Base-by-base conservation (phyloP, 2,888 invertebrate species). In the Pelosia muscerda region DNA sequence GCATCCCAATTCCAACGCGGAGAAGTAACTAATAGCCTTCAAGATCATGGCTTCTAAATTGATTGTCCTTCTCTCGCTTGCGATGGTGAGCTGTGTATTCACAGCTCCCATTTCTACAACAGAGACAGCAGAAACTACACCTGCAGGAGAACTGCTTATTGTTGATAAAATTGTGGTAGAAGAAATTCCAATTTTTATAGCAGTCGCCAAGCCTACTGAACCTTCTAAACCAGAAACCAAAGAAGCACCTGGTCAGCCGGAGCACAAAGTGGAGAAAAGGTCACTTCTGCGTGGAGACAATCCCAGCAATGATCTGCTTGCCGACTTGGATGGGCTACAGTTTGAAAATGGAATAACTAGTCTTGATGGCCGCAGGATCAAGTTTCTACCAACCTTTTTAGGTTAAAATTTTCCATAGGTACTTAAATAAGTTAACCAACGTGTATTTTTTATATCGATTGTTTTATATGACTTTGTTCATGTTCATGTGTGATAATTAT, bases 351-450 rank as follows among this genome's bases (percentile, higher is more conserved):
- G 88, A 2, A 71, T 90, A 11, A 82, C 88, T 0, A 87, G 88
- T 69, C 68, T 94, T 0, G 92, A 84, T 56, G 92, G 92, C 9
- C 87, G 95, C 68, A 92, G 92, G 81, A 94, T 95, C 57, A 94
- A 92, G 81, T 91, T 93, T 69, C 84, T 95, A 13, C 95, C 95
- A 2, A 87, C 93, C 10, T 95, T 92, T 92, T 84, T 88, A 55
- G 95, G 94, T 63, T 92, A 88, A 57, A 88, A 55, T 10, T 63
- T 63, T 68, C n/a, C n/a, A 15, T 2, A 42, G 22, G 38, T 61
- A 61, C 38, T 22, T 8, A 23, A 4, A 31, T 23, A 23, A 54
- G 5, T 22, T 13, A 54, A 31, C 19, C n/a, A n/a, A 23, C 9
- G 10, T 25, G 9, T 59, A 23, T 59, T 59, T 38, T 38, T 38